These are phyloP conservation scores for Acipenser transmontanus DNA, from an alignment of 2,797 vertebrate genomes.

Conservation along the genomic window DNA sequence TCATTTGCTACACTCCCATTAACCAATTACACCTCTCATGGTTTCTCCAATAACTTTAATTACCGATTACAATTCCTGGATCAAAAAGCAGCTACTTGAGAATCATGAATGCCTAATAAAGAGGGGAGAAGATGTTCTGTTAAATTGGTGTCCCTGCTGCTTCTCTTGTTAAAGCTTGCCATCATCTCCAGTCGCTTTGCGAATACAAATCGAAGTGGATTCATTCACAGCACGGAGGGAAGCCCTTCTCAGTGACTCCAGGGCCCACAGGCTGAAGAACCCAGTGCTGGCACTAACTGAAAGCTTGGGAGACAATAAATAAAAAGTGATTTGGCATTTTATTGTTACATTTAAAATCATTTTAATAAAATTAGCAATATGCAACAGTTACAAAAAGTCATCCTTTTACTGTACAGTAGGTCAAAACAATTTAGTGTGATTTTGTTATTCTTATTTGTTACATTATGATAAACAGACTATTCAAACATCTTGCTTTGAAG, in stretches of 20 bases:
- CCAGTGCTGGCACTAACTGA: no score
- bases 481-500: no score
- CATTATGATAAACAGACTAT: neutral
- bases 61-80: conserved; percentile 90
- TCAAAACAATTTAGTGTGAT: no score
- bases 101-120: conserved; percentile 91
- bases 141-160: conserved; percentile 89
- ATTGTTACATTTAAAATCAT: no score
- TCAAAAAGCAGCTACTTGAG: conserved; percentile 83
- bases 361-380: no score
- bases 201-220: conserved; percentile 53
- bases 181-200: conserved; percentile 44
- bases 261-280: neutral
- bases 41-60: conserved; percentile 86
- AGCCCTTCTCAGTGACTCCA: conserved; percentile 10
- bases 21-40: conserved; percentile 81
- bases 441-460: no score
- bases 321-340: no score
- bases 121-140: conserved; percentile 82
- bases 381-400: no score
- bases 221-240: conserved; percentile 56
- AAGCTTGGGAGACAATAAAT: no score
- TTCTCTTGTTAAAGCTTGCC: conserved; percentile 62
- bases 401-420: no score
- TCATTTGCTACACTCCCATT: conserved; percentile 74